Conservation (phyloP, 2,888 invertebrate genomes). For the Bibio marci region DNA sequence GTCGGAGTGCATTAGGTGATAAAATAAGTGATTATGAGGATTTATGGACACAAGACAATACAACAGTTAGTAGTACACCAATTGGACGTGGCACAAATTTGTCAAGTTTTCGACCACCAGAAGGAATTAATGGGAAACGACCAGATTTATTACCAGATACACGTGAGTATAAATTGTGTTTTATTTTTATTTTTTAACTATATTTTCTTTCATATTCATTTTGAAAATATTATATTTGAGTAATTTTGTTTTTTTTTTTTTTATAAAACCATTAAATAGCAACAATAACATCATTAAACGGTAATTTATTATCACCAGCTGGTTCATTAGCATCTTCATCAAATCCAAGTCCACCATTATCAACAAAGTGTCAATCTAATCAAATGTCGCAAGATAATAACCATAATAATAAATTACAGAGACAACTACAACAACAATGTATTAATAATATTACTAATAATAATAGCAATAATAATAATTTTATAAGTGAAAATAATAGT, state of each 20-base stretch:
- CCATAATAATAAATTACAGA: constrained; percentile 30
- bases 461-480: too few relatives aligned
- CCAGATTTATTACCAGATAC: constrained; percentile 45
- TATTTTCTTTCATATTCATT: constrained; percentile 16
- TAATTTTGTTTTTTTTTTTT: neutral
- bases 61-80: constrained; percentile 17
- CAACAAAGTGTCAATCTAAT: neutral
- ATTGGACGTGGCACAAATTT: constrained; percentile 33
- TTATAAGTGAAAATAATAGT: constrained; percentile 1
- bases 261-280: too few relatives aligned
- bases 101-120: constrained; percentile 23
- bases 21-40: constrained; percentile 93
- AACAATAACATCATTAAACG: constrained; percentile 38
- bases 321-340: constrained; percentile 20
- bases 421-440: neutral
- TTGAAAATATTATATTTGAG: neutral
- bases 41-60: constrained; percentile 59
- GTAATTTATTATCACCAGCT: constrained; percentile 30
- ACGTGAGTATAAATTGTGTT: constrained; percentile 18
- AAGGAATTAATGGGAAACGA: constrained; percentile 21
- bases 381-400: neutral
- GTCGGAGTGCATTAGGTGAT: constrained; percentile 72
- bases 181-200: constrained; percentile 21
- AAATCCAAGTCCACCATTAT: constrained; percentile 14
- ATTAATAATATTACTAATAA: too few relatives aligned